Base-by-base conservation (phyloP, 2,797 vertebrate species). In the Chiroxiphia lanceolata region DNA sequence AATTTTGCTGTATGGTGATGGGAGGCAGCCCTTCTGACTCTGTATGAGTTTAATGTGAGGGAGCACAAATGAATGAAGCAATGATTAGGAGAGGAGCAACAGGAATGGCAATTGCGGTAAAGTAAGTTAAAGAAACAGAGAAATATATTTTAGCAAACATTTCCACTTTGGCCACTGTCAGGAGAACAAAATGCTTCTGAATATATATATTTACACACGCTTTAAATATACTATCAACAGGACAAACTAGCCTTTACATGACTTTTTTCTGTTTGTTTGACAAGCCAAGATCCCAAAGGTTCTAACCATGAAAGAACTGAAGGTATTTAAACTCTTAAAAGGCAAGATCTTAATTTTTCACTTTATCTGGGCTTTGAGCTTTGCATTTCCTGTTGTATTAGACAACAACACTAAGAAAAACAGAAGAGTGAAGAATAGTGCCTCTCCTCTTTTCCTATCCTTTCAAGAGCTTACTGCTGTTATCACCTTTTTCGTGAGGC, bases 21-120 rank as follows among this genome's bases (percentile, higher is more conserved):
- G 22, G 10, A 92, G 56, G 51, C 23, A 70, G 38, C n/a, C 40
- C 15, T 90, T 80, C 51, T 71, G 60, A 91, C 44, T 63, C 36
- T 47, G 4, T 36, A 69, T 82, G 89, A 87, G 15, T 74, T 91
- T 76, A 54, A 94, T 90, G 63, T 79, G 76, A 83, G 57, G 84
- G 34, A 70, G 60, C 77, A 93, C 68, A 88, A 91, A 91, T 71
- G 91, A 94, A 95, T 95, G 93, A 91, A 87, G 70, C n/a, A 94
- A 94, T 94, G 94, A 85, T 89, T 67, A 93, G 75, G 72, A 93
- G 31, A 93, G 8, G 9, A 90, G 78, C 68, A 76, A 77, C 17
- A 89, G 34, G 44, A 94, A 94, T 89, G 48, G 74, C 45, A 93
- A n/a, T 33, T 89, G 45, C 50, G 40, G 33, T 82, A 42, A 90